phyloP scores from a whole-genome alignment of 2,113 vertebrate species.

The Calonectris borealis region DNA sequence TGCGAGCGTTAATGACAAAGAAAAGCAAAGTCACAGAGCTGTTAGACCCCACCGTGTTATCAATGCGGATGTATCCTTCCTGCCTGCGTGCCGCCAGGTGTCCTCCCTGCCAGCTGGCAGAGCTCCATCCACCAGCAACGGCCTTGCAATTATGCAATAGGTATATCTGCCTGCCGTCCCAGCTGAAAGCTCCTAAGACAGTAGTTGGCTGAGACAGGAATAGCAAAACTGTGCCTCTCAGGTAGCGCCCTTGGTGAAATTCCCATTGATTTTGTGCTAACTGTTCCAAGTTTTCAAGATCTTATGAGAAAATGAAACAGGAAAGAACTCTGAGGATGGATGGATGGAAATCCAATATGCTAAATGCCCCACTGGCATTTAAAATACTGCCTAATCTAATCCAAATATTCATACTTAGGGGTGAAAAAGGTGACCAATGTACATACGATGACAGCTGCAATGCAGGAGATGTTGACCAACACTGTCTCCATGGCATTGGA shows the following conservation, averaged over 20 bases:
- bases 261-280: neutral
- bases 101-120: neutral
- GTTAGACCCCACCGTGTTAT: neutral
- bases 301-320: neutral
- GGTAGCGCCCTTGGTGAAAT: neutral
- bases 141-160: neutral
- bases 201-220: neutral
- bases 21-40: neutral
- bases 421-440: neutral
- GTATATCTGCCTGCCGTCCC: neutral
- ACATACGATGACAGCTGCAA: neutral
- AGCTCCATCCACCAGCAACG: neutral
- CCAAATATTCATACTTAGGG: neutral
- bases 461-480: neutral
- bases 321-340: neutral
- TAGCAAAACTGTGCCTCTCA: neutral
- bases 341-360: neutral
- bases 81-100: neutral
- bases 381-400: neutral
- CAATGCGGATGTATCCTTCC: neutral
- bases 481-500: neutral
- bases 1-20: neutral
- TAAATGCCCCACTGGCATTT: neutral
- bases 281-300: neutral
- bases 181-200: neutral